phyloP scores from a whole-genome alignment of 2,888 invertebrate genomes.

The Eristalis intricaria region DNA sequence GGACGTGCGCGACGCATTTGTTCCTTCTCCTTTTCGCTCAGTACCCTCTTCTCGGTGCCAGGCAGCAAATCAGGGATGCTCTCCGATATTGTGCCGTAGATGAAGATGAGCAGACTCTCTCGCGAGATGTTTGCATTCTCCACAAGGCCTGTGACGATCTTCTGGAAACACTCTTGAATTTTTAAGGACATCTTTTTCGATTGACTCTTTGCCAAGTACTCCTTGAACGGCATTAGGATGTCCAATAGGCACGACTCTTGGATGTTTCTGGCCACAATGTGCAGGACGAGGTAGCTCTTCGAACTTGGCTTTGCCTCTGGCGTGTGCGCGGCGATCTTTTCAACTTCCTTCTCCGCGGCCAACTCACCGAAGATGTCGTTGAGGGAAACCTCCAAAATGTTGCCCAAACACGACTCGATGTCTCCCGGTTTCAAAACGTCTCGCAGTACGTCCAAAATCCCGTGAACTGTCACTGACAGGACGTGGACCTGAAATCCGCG shows the following conservation, averaged over 20 bases:
- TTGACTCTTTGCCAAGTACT: conserved; percentile 88
- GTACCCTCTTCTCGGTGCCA: conserved; percentile 81
- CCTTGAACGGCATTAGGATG: conserved; percentile 90
- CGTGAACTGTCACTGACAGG: conserved; percentile 92
- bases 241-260: conserved; percentile 89
- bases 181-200: conserved; percentile 91
- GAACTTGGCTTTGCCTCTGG: conserved; percentile 91
- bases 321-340: conserved; percentile 90
- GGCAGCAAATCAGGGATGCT: conserved; percentile 88
- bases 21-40: conserved; percentile 83
- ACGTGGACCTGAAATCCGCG: conserved; percentile 98
- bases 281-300: conserved; percentile 93
- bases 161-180: conserved; percentile 90
- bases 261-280: conserved; percentile 90
- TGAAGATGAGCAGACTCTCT: conserved; percentile 89
- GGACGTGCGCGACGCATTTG: conserved; percentile 83
- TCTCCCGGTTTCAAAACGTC: conserved; percentile 88
- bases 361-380: conserved; percentile 94
- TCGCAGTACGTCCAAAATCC: conserved; percentile 89
- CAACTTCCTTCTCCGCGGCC: conserved; percentile 95
- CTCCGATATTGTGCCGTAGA: conserved; percentile 91
- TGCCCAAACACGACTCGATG: conserved; percentile 89
- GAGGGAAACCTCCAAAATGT: conserved; percentile 91
- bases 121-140: conserved; percentile 89
- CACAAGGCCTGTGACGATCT: conserved; percentile 90